phyloP scores from a whole-genome alignment of 2,888 invertebrate species.

The Stratiomys singularior region DNA sequence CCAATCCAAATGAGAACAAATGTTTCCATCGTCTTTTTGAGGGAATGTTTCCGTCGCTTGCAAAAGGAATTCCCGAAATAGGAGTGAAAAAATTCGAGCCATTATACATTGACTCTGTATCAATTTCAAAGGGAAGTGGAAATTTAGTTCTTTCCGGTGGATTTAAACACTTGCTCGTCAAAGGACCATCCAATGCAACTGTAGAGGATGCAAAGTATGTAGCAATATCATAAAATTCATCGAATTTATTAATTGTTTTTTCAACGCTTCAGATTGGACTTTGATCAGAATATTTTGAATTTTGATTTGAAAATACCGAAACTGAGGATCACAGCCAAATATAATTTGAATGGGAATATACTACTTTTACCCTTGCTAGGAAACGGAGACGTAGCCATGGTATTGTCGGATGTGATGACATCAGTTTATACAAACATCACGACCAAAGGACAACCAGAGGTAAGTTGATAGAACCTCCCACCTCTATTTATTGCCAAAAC shows the following conservation, averaged over 20 bases:
- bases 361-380: constrained; percentile 70
- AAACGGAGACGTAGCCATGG: constrained; percentile 68
- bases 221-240: constrained; percentile 23
- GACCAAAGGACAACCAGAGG: constrained; percentile 64
- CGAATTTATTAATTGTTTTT: not conserved
- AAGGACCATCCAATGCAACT: constrained; percentile 71
- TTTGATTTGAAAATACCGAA: constrained; percentile 70
- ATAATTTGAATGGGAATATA: constrained; percentile 71
- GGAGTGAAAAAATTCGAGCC: constrained; percentile 71
- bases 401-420: constrained; percentile 68
- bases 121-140: constrained; percentile 69
- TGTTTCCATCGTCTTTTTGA: constrained; percentile 68
- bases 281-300: constrained; percentile 66
- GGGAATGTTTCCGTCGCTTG: constrained; percentile 69
- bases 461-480: constrained; percentile 49
- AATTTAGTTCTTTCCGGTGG: constrained; percentile 68
- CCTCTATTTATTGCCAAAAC: not conserved
- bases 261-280: constrained; percentile 67
- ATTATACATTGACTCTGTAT: constrained; percentile 67
- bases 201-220: constrained; percentile 61
- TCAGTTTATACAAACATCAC: constrained; percentile 67
- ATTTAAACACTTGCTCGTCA: constrained; percentile 68
- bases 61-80: constrained; percentile 71
- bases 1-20: constrained; percentile 68
- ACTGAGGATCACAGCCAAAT: constrained; percentile 69